Evolutionary conservation across 2,113 vertebrate species (phyloP).

Genomic region (Ceyx cyanopectus): DNA sequence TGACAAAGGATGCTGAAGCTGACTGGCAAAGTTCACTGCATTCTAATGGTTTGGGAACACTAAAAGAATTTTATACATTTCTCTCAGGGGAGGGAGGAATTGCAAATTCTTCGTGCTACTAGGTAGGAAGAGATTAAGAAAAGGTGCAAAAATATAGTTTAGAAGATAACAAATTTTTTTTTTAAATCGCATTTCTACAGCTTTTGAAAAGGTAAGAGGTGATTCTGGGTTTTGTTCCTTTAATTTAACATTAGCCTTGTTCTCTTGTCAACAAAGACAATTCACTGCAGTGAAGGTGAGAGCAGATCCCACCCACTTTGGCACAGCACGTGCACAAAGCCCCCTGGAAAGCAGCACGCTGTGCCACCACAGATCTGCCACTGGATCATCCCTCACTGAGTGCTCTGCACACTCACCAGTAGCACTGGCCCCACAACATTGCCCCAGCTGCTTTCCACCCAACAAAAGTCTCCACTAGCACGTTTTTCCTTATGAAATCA

Average conservation of each 20-base stretch:
- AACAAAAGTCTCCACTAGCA: background rate
- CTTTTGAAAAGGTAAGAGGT: background rate
- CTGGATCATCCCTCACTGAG: background rate
- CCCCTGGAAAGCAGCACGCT: background rate
- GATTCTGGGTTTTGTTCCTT: background rate
- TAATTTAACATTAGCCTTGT: background rate
- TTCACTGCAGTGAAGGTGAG: background rate
- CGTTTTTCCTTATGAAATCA: background rate
- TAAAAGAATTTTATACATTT: background rate
- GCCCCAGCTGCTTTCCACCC: background rate
- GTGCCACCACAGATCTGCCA: background rate
- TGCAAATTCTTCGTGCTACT: background rate
- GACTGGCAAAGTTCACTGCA: background rate
- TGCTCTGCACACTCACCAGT: background rate
- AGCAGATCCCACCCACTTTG: background rate
- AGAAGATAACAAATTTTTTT: background rate
- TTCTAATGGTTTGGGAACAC: background rate
- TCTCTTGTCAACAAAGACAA: background rate
- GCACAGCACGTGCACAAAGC: background rate
- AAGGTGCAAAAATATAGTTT: background rate
- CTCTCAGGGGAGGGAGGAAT: fast-evolving
- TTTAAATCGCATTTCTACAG: background rate
- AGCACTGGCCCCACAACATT: background rate
- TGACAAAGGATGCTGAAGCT: background rate
- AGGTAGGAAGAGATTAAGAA: background rate